Percentiles rank a stretch among this genome's conserved stretches.
These are phyloP conservation scores for Malurus cyaneus DNA, from an alignment of 2,113 vertebrate genomes.

Conservation along the genomic window DNA sequence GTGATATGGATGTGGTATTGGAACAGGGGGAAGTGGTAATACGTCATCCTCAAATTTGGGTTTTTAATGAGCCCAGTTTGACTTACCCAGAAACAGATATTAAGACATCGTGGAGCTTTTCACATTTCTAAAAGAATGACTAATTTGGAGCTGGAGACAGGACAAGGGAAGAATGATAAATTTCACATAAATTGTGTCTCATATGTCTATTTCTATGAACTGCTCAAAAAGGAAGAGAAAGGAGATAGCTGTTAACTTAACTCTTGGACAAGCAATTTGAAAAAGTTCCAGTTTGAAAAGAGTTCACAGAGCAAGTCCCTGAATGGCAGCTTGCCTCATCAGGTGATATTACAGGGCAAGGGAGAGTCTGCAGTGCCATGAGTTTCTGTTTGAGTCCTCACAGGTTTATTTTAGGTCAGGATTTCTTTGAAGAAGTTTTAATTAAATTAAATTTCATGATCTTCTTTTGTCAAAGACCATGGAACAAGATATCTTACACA, in stretches of 20 bases:
- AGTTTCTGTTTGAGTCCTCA: neutral
- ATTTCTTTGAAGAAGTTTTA: neutral
- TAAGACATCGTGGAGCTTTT: too few relatives aligned
- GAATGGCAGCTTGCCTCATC: neutral
- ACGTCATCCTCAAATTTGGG: too few relatives aligned
- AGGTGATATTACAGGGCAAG: rapidly evolving
- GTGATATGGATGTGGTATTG: too few relatives aligned
- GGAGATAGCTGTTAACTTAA: neutral
- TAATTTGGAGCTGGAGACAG: too few relatives aligned
- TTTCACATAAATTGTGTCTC: too few relatives aligned
- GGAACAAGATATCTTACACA: neutral
- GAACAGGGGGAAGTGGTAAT: too few relatives aligned
- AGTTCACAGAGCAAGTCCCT: neutral
- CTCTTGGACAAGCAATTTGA: neutral
- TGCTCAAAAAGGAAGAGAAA: neutral
- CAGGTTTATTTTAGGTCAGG: neutral
- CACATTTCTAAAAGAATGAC: too few relatives aligned
- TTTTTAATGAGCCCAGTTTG: too few relatives aligned
- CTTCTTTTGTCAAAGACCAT: neutral
- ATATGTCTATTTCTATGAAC: too few relatives aligned
- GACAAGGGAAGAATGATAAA: too few relatives aligned
- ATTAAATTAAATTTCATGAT: neutral
- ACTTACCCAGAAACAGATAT: too few relatives aligned
- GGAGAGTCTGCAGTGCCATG: rapidly evolving
- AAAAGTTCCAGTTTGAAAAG: neutral